phyloP scores from a whole-genome alignment of 2,113 vertebrate species.

The Nipponia nippon region DNA sequence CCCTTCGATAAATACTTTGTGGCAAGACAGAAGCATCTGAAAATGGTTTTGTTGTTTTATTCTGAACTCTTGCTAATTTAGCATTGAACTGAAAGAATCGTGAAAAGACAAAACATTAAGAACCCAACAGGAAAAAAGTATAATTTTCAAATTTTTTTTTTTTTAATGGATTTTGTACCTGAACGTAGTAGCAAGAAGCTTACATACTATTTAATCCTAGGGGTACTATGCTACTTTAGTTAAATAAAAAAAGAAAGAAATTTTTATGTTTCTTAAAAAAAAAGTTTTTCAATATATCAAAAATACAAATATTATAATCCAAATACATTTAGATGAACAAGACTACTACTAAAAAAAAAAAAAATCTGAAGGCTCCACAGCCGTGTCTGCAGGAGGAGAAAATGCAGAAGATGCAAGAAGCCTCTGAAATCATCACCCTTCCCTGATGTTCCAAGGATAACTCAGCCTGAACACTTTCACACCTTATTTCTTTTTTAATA shows the following conservation, averaged over 20 bases:
- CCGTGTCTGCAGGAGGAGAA: background rate
- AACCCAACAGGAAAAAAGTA: background rate
- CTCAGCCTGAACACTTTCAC: background rate
- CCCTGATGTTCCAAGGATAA: background rate
- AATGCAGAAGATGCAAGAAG: background rate
- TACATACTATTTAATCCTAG: background rate
- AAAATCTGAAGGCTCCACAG: background rate
- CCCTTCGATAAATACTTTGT: constrained; percentile 88
- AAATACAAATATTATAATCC: background rate
- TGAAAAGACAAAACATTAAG: constrained; percentile 12
- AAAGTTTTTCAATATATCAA: background rate
- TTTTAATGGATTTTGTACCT: background rate
- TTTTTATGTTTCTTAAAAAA: background rate
- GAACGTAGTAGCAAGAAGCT: background rate
- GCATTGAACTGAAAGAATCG: constrained; percentile 82
- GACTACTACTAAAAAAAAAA: background rate
- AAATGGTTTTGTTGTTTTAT: constrained; percentile 68
- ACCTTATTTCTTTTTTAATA: background rate
- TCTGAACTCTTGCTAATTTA: constrained; percentile 84
- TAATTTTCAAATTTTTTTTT: background rate
- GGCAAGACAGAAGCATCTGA: constrained; percentile 69
- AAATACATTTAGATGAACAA: background rate
- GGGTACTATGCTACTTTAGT: background rate
- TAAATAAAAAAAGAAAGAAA: background rate
- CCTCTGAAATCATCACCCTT: background rate